A percentile compares a stretch with the other conserved stretches of the same genome.
Evolutionary conservation across 2,113 vertebrate species (phyloP).

Genomic region (Varanus komodoensis): DNA sequence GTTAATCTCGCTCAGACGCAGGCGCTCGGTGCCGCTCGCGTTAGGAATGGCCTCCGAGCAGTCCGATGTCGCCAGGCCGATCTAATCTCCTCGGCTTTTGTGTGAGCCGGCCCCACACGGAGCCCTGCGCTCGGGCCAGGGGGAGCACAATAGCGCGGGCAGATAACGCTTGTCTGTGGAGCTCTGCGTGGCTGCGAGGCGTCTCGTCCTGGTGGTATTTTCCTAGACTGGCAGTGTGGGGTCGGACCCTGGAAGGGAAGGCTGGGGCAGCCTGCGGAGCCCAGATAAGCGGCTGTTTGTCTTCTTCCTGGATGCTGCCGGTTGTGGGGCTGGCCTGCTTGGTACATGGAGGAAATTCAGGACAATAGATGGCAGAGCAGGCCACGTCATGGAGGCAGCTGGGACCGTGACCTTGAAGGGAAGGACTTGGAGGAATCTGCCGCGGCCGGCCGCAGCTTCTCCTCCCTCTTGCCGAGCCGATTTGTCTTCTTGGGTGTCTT

Average conservation of each 20-base stretch:
- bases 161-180: background rate
- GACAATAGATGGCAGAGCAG: slow-evolving; percentile 84
- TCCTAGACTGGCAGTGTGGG: slow-evolving; percentile 29
- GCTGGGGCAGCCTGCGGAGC: slow-evolving; percentile 81
- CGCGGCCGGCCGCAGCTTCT: background rate
- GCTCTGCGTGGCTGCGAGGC: background rate
- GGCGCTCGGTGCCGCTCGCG: background rate
- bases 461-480: background rate
- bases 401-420: background rate
- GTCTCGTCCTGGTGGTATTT: slow-evolving; percentile 16
- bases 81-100: slow-evolving; percentile 21
- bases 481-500: background rate
- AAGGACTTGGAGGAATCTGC: background rate
- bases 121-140: background rate
- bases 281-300: slow-evolving; percentile 93
- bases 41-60: background rate
- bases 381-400: slow-evolving; percentile 27
- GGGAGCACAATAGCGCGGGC: background rate
- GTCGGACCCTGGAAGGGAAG: slow-evolving; percentile 67
- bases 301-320: slow-evolving; percentile 89
- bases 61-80: background rate
- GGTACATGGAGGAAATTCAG: slow-evolving; percentile 80
- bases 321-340: slow-evolving; percentile 55
- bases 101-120: background rate
- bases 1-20: background rate